Evolutionary conservation across 1,140 invertebrate species (phyloP).

Genomic region (Ganaspis sp.): DNA sequence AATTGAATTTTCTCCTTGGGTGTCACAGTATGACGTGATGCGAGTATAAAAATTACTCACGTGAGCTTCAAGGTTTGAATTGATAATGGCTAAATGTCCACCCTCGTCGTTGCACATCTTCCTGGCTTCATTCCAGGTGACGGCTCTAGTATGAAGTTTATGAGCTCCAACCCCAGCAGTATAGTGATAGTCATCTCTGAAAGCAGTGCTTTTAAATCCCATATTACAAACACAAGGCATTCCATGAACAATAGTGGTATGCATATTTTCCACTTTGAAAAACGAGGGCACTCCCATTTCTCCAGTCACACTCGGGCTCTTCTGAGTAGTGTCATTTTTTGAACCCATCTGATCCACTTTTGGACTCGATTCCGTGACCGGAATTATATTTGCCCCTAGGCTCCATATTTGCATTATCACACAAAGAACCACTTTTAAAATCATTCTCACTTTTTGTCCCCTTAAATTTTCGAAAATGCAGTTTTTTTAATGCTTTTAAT

Average conservation of each 20-base stretch:
- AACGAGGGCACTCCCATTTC: constrained; percentile 12
- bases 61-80: constrained; percentile 63
- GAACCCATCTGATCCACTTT: not conserved
- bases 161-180: constrained; percentile 62
- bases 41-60: constrained; percentile 41
- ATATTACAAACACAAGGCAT: constrained; percentile 66
- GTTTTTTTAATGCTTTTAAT: not conserved
- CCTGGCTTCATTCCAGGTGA: constrained; percentile 68
- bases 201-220: constrained; percentile 40
- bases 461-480: not conserved
- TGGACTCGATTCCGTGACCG: not conserved
- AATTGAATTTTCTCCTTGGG: too few species aligned
- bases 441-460: not conserved
- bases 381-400: not conserved
- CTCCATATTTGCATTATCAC: not conserved
- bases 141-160: constrained; percentile 67
- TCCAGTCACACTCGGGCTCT: not conserved
- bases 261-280: constrained; percentile 31
- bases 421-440: not conserved
- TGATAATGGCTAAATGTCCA: constrained; percentile 70
- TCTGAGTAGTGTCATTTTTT: constrained; percentile 32
- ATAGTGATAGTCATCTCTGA: constrained; percentile 69
- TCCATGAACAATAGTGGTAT: constrained; percentile 59
- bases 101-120: constrained; percentile 70
- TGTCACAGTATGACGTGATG: too few species aligned